A percentile compares a stretch with the other conserved stretches of the same genome.
Conservation (phyloP, 1,140 invertebrate species). For the Triops longicaudatus region DNA sequence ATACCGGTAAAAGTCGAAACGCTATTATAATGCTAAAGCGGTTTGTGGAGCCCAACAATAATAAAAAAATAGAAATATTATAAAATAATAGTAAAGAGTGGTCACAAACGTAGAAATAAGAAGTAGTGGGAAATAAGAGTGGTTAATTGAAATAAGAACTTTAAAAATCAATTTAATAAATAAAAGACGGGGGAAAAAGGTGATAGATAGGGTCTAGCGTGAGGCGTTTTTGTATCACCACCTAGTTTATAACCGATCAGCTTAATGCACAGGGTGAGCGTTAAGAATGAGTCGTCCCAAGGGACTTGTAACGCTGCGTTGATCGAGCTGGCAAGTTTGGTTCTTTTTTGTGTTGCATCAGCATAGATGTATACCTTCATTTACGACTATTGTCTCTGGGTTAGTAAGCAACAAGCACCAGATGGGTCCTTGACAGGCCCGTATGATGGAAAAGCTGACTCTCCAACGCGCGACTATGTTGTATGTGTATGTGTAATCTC, state of each 20-base stretch:
- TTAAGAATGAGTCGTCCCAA: not conserved
- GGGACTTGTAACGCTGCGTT: not conserved
- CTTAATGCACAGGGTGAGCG: not conserved
- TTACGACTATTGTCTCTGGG: conserved; percentile 10
- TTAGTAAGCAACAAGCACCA: conserved; percentile 12
- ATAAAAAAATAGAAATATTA: too few species aligned
- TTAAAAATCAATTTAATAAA: too few species aligned
- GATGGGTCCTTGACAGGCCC: conserved; percentile 9
- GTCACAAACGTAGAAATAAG: too few species aligned
- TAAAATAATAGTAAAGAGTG: too few species aligned
- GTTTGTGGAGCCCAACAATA: too few species aligned
- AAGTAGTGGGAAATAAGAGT: too few species aligned
- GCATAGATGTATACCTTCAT: not conserved
- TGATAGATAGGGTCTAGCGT: too few species aligned
- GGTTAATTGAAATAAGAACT: too few species aligned
- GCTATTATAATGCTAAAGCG: too few species aligned
- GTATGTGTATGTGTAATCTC: not conserved
- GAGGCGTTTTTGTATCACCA: not conserved
- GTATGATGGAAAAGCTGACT: conserved; percentile 8
- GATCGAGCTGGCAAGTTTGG: not conserved
- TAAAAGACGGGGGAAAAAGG: too few species aligned
- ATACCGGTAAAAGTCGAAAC: too few species aligned
- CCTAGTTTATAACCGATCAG: not conserved
- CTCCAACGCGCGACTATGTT: not conserved
- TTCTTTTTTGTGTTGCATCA: not conserved